phyloP scores from a whole-genome alignment of 2,888 invertebrate species.

The Scaptomyza parva region DNA sequence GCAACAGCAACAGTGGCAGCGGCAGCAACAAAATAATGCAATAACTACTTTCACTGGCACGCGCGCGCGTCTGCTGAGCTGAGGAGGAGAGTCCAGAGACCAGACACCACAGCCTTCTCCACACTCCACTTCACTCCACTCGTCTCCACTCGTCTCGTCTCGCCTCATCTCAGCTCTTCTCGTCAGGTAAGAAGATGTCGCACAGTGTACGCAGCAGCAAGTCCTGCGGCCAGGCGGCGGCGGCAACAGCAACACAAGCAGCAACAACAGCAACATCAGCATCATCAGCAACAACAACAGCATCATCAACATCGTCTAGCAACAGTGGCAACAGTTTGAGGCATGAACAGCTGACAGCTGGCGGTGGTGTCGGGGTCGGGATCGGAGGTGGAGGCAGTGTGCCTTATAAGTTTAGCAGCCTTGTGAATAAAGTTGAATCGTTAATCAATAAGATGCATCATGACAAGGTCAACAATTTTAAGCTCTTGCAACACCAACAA shows the following conservation, averaged over 20 bases:
- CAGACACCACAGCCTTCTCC: too few relatives aligned
- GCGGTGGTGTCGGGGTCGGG: not conserved
- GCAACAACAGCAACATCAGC: conserved; percentile 4
- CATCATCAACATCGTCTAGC: conserved; percentile 1
- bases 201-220: conserved; percentile 78
- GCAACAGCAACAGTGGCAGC: conserved; percentile 15
- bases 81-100: too few relatives aligned
- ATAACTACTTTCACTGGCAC: conserved; percentile 77
- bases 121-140: too few relatives aligned
- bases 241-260: too few relatives aligned
- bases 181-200: conserved; percentile 78
- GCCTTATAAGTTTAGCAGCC: conserved; percentile 80
- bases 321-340: conserved; percentile 4
- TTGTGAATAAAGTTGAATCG: conserved; percentile 83
- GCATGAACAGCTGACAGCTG: conserved; percentile 12
- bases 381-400: conserved; percentile 40
- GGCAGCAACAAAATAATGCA: conserved; percentile 54
- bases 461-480: conserved; percentile 78
- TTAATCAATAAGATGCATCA: conserved; percentile 81
- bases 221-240: conserved; percentile 58
- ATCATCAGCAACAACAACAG: conserved; percentile 5
- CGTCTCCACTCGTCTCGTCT: too few relatives aligned
- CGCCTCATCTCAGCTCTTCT: not conserved
- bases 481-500: conserved; percentile 58
- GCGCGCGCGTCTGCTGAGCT: too few relatives aligned